Evolutionary conservation across 2,888 invertebrate genomes (phyloP), one percentile per base, ranked within the genome.

Genomic region (Cylindroiulus punctatus): DNA sequence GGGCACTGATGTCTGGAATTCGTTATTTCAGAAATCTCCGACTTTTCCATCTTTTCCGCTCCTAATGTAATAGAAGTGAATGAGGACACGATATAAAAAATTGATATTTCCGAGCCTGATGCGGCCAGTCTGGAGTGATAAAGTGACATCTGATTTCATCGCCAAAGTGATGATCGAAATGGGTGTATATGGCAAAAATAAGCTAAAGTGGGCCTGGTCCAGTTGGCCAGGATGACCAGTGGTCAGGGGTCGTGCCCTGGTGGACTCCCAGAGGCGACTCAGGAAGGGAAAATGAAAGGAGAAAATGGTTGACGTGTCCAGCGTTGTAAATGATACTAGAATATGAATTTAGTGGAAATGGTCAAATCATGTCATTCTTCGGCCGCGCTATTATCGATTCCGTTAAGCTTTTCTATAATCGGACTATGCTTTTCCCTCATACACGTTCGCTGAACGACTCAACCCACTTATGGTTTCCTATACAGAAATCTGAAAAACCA

Each of bases 281-380:
- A 76, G 76, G 26, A 76, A 65, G 65, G 65, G 65, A 65, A 65
- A 65, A 82, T 82, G 36, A 82, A 83, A 83, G 44, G 83, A 42
- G 83, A 83, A 83, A 40, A 36, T 83, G 83, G 83, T 83, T 47
- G 84, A 84, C 84, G 84, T 84, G 84, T 84, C 84, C 84, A 84
- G 84, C 52, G 44, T 84, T 44, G 57, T 32, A 84, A 84, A 47
- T 84, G 84, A 47, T 84, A 84, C 47, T 47, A 52, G 84, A 84
- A 84, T 84, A 84, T 84, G 84, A 84, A 84, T 84, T 84, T 84
- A 44, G 84, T 84, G 52, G 84, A 84, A 84, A 84, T 84, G 84
- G 84, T 84, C 84, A 57, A 84, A 84, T 84, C 84, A 84, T 84
- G 84, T 84, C 84, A 57, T 84, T 84, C 84, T 84, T 42, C 36